phyloP scores from a whole-genome alignment of 2,888 invertebrate genomes.

The Seira sanloemensis region DNA sequence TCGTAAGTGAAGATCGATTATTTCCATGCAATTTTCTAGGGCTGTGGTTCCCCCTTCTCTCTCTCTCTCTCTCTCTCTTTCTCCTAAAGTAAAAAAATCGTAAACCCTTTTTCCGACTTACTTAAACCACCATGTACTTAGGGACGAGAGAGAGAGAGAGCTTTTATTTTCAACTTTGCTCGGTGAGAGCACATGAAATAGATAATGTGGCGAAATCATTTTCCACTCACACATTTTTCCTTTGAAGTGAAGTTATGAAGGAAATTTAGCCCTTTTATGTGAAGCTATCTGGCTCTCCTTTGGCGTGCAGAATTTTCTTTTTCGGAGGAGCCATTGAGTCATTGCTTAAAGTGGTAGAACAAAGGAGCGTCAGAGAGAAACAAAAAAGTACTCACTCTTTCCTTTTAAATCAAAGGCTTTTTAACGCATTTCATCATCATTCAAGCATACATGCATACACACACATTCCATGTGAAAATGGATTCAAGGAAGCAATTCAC shows the following conservation, averaged over 20 bases:
- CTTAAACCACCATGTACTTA: not conserved
- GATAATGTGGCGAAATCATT: not conserved
- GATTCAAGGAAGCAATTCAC: not conserved
- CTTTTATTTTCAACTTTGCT: not conserved
- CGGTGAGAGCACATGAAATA: not conserved
- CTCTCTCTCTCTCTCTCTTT: not conserved
- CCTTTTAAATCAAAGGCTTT: not conserved
- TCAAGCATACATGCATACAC: not conserved
- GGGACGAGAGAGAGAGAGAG: not conserved
- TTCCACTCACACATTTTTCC: not conserved
- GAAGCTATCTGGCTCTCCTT: too few relatives aligned
- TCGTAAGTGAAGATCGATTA: slow-evolving; percentile 50
- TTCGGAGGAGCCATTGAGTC: not conserved
- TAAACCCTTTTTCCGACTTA: slow-evolving; percentile 2
- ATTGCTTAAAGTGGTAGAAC: not conserved
- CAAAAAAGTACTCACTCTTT: not conserved
- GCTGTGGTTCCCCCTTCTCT: not conserved
- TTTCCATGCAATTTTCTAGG: slow-evolving; percentile 36
- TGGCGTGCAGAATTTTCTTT: too few relatives aligned
- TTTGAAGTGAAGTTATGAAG: not conserved
- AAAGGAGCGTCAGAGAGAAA: not conserved
- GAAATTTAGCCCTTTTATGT: too few relatives aligned
- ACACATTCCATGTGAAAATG: not conserved
- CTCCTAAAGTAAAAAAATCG: not conserved
- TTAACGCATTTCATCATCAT: not conserved